Base-by-base conservation (phyloP, 1,140 invertebrate genomes). In the Drosophila carrolli region DNA sequence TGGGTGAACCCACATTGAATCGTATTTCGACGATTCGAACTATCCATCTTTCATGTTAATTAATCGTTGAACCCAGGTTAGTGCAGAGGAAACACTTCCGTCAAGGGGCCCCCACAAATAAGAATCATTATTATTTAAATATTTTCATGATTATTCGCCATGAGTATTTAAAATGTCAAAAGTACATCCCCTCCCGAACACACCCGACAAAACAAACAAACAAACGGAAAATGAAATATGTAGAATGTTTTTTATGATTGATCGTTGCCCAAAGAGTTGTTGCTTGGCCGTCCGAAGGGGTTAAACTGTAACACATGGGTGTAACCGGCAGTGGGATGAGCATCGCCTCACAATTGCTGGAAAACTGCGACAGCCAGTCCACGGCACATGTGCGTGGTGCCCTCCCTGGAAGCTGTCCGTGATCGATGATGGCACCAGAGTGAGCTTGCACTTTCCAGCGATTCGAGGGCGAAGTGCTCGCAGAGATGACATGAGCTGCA, bases 251-350 rank as follows among this genome's bases (percentile, higher is more conserved):
- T 62, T 53, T 75, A 88, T 81, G 82, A 86, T 86, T 86, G 83
- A 86, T 88, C 84, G 83, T 70, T 80, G 79, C 56, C 61, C 67
- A 76, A 85, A 85, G 82, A 81, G 78, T 75, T 57, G 38, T 47
- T 50, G 11, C 44, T 63, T 38, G 13, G 60, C 61, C 62, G 23
- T 11, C 40, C 14, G 46, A 75, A 47, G 48, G 81, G 82, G 83
- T 86, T 86, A 86, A 85, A 79, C 62, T 83, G 60, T 77, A 79
- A 62, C 83, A 86, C 80, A 86, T 86, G 83, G 66, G 40, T 47
- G 65, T 47, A 60, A 13, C 14, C 14, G 58, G 23, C 46, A 29
- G 46, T 13, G 46, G 46, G 23, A n/a, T 11, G 23, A 48, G 11
- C 23, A 23, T 23, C 4, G 23, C 23, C 23, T 23, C 23, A 23